These are phyloP conservation scores for Biston stratarius DNA, from an alignment of 2,888 invertebrate genomes.

Conservation along the genomic window DNA sequence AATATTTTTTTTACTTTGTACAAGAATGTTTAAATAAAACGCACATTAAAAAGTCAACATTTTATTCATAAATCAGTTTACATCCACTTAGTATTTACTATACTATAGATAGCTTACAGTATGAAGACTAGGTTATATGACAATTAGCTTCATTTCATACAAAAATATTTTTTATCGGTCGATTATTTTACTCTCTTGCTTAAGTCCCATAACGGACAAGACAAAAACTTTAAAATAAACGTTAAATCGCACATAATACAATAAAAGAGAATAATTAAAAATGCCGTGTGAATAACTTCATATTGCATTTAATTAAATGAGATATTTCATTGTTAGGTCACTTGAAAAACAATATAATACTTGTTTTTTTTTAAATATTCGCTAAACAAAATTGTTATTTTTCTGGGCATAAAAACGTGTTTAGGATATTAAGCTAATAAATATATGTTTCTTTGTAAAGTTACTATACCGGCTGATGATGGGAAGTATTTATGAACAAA, in stretches of 20 bases:
- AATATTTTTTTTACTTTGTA: background rate
- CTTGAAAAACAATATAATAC: no score
- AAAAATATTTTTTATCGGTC: constrained; percentile 76
- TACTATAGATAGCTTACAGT: constrained; percentile 66
- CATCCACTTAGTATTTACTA: constrained; percentile 64
- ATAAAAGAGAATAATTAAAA: background rate
- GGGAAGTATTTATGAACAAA: no score
- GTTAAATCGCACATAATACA: background rate
- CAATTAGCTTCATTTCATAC: constrained; percentile 72
- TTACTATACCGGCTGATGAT: no score
- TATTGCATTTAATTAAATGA: no score
- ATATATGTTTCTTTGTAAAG: no score
- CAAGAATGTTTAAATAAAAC: constrained; percentile 8
- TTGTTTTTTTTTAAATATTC: no score
- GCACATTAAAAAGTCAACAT: constrained; percentile 72
- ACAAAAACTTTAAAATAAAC: background rate
- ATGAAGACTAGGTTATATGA: constrained; percentile 66
- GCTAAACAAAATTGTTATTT: no score
- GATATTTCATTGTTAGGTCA: no score
- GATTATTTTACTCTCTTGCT: constrained; percentile 47
- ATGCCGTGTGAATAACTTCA: no score
- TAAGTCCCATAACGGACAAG: background rate
- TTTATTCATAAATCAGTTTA: constrained; percentile 84
- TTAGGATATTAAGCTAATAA: no score
- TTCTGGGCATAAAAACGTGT: no score